Conservation (phyloP, 2,113 vertebrate genomes). For the Passer montanus region DNA sequence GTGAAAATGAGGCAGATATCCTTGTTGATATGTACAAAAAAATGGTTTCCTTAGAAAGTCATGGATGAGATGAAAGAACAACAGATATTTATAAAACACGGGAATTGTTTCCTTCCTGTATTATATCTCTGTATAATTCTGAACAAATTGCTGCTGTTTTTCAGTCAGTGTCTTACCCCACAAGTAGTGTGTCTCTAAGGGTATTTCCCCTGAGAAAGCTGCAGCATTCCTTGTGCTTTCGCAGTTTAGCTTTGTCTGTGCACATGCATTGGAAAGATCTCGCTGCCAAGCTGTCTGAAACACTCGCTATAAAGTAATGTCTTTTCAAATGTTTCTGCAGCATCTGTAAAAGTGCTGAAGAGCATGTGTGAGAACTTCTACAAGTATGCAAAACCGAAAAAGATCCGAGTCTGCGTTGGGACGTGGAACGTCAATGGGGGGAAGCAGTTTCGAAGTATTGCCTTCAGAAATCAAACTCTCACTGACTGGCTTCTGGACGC, state of each 20-base stretch:
- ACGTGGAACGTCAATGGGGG: constrained; percentile 98
- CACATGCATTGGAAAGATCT: background rate
- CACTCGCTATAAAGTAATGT: background rate
- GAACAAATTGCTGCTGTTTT: background rate
- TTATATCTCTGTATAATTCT: background rate
- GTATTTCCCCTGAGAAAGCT: background rate
- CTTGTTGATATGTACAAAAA: background rate
- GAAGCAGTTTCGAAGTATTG: constrained; percentile 97
- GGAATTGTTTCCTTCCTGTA: background rate
- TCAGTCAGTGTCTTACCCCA: background rate
- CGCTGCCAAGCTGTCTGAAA: background rate
- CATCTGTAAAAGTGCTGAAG: constrained; percentile 91
- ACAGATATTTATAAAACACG: background rate
- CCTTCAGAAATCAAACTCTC: constrained; percentile 96
- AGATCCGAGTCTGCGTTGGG: constrained; percentile 88
- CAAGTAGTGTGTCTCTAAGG: background rate
- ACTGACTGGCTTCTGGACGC: constrained; percentile 98
- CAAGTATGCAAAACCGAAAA: constrained; percentile 90
- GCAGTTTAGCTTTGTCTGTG: background rate
- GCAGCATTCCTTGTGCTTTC: background rate
- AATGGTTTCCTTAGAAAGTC: background rate
- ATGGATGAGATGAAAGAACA: background rate
- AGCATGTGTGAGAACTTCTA: constrained; percentile 96
- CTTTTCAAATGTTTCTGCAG: constrained; percentile 70
- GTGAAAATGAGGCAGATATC: background rate